Percentiles rank a stretch among this genome's conserved stretches.
Evolutionary conservation across 2,888 invertebrate genomes (phyloP).

Genomic region (Noctua fimbriata): DNA sequence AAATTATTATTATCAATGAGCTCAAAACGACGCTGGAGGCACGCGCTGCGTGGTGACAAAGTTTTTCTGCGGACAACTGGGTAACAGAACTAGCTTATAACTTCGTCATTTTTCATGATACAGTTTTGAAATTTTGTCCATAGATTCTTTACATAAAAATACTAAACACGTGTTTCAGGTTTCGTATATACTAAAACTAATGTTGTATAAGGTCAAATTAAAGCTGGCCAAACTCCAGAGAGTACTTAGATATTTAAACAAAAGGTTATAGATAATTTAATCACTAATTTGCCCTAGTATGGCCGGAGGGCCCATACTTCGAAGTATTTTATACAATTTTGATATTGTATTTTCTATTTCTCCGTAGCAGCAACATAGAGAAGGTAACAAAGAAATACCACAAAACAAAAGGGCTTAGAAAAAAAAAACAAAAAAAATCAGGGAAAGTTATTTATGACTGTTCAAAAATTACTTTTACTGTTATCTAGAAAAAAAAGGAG

Average conservation of each 20-base stretch:
- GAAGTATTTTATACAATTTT: background rate
- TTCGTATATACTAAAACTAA: too few relatives aligned
- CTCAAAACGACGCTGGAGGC: too few relatives aligned
- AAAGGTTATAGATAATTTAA: background rate
- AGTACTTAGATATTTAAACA: background rate
- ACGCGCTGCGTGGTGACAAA: too few relatives aligned
- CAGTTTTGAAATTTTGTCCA: too few relatives aligned
- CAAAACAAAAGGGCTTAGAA: background rate
- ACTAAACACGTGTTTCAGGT: too few relatives aligned
- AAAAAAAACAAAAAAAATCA: background rate
- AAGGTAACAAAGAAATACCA: background rate
- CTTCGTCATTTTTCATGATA: too few relatives aligned
- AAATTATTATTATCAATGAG: too few relatives aligned
- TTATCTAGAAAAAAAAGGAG: background rate
- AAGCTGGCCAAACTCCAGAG: background rate
- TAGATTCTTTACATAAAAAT: too few relatives aligned
- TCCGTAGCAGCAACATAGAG: background rate
- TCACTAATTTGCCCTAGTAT: background rate
- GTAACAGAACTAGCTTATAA: too few relatives aligned
- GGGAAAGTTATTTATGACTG: background rate
- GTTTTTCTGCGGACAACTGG: too few relatives aligned
- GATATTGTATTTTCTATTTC: background rate
- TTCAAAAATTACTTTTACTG: background rate
- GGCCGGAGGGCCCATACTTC: background rate
- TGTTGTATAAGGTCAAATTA: background rate